These are phyloP conservation scores for Melanotus villosus DNA, from an alignment of 2,888 invertebrate species.

Conservation along the genomic window DNA sequence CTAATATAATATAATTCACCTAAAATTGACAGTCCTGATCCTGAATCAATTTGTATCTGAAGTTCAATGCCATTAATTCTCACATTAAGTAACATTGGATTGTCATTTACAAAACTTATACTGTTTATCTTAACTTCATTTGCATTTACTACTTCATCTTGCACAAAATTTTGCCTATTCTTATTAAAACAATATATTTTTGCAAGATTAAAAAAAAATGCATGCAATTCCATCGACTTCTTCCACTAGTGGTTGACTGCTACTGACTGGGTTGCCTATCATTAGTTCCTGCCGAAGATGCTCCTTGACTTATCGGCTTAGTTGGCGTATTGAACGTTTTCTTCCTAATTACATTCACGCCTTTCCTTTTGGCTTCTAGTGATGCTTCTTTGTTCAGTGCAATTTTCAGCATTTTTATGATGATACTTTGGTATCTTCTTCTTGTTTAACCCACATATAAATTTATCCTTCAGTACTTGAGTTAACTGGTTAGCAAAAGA, in stretches of 20 bases:
- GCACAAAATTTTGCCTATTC: too few relatives aligned
- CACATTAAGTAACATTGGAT: not conserved
- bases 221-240: not conserved
- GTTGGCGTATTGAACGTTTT: too few relatives aligned
- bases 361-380: not conserved
- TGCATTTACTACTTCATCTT: not conserved
- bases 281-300: not conserved
- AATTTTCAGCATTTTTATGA: not conserved
- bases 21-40: not conserved
- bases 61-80: not conserved
- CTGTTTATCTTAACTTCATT: not conserved
- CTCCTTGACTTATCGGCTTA: not conserved
- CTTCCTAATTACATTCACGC: not conserved
- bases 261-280: not conserved
- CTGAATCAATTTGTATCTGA: not conserved
- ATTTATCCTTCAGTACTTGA: not conserved
- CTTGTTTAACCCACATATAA: not conserved
- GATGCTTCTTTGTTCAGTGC: conserved; percentile 6
- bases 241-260: not conserved
- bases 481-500: not conserved
- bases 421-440: not conserved
- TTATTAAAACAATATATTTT: too few relatives aligned
- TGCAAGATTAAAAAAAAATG: too few relatives aligned
- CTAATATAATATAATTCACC: not conserved
- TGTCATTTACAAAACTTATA: not conserved